A percentile compares a stretch with the other conserved stretches of the same genome.
Evolutionary conservation across 2,113 vertebrate species (phyloP).

Genomic region (Cebidichthys violaceus): DNA sequence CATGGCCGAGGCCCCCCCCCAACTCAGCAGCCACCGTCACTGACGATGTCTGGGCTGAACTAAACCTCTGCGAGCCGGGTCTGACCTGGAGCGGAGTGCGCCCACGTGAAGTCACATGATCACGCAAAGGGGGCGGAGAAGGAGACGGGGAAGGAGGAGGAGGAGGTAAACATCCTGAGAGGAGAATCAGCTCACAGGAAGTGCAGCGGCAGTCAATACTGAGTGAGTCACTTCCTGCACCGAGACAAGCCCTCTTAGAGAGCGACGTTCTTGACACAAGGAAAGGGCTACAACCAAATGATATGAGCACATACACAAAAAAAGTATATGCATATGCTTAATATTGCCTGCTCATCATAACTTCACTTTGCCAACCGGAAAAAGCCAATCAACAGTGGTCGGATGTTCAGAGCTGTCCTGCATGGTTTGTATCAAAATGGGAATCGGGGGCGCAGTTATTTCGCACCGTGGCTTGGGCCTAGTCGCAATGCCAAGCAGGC

Average conservation of each 20-base stretch:
- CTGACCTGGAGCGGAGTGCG: constrained; percentile 21
- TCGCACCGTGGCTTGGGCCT: constrained; percentile 36
- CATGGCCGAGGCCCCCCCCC: background rate
- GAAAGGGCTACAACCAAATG: constrained; percentile 6
- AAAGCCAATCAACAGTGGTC: constrained; percentile 36
- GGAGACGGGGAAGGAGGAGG: constrained; percentile 40
- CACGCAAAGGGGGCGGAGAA: constrained; percentile 28
- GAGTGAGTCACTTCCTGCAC: constrained; percentile 82
- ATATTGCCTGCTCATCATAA: constrained; percentile 20
- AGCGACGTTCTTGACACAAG: constrained; percentile 49
- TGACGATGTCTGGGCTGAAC: constrained; percentile 1
- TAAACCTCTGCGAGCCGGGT: constrained; percentile 33
- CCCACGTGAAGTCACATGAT: constrained; percentile 34
- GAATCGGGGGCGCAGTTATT: constrained; percentile 30
- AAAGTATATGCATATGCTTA: background rate
- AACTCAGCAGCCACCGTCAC: background rate
- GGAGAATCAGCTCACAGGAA: constrained; percentile 78
- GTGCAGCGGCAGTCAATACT: constrained; percentile 74
- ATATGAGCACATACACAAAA: constrained; percentile 1
- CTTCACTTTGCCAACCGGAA: constrained; percentile 47
- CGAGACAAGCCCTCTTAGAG: constrained; percentile 59
- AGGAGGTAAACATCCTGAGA: constrained; percentile 80
- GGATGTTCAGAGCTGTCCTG: constrained; percentile 43
- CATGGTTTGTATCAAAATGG: constrained; percentile 56
- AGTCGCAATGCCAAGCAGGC: constrained; percentile 64